A percentile compares a stretch with the other conserved stretches of the same genome.
phyloP scores from a whole-genome alignment of 2,113 vertebrate genomes.

The Todiramphus saurophagus region DNA sequence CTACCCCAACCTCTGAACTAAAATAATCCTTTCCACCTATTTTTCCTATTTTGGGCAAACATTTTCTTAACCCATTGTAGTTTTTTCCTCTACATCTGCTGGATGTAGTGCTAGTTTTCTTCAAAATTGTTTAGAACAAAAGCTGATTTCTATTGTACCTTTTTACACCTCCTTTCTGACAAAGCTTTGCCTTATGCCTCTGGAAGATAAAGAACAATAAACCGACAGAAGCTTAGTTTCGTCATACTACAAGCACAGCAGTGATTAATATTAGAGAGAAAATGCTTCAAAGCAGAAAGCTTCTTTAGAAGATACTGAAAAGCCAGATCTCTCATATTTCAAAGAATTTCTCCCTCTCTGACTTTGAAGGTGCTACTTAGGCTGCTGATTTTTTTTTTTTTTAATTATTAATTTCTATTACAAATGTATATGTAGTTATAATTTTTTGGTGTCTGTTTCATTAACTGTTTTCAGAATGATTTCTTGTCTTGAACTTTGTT shows the following conservation, averaged over 20 bases:
- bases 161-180: neutral
- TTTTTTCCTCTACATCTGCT: neutral
- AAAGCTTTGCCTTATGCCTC: neutral
- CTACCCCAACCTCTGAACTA: fast-evolving
- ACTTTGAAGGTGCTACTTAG: neutral
- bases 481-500: neutral
- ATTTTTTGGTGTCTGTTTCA: neutral
- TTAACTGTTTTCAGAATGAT: neutral
- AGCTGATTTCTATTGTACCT: neutral
- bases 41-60: neutral
- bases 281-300: neutral
- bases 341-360: neutral
- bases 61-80: neutral
- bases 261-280: neutral
- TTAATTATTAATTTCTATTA: fast-evolving
- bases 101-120: neutral
- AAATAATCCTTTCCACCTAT: neutral
- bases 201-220: neutral
- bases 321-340: neutral
- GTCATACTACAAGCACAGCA: neutral
- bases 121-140: neutral
- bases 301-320: neutral
- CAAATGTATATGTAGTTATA: neutral
- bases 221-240: neutral
- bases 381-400: neutral